Evolutionary conservation across 2,113 vertebrate genomes (phyloP).

Genomic region (Ailuropoda melanoleuca): DNA sequence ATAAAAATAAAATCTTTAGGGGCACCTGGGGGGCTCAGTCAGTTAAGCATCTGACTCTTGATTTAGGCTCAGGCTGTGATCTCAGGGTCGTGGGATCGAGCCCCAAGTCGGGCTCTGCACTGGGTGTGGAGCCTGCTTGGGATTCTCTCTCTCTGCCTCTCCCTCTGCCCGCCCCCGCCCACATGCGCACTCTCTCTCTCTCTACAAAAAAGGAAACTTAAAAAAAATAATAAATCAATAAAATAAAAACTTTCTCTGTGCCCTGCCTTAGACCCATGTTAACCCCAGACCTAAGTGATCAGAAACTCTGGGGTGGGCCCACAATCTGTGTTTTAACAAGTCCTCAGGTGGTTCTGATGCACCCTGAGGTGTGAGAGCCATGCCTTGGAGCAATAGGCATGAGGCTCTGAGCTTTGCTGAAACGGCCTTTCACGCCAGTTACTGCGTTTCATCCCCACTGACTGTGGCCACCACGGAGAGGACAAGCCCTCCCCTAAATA

Average conservation of each 20-base stretch:
- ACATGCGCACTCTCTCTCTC: not conserved
- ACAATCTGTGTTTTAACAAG: not conserved
- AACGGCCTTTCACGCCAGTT: not conserved
- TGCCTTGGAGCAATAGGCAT: rapidly evolving
- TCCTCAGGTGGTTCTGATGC: not conserved
- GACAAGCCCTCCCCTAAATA: not conserved
- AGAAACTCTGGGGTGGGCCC: not conserved
- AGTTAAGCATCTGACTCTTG: not conserved
- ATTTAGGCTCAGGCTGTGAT: not conserved
- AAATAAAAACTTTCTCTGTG: not conserved
- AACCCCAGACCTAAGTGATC: rapidly evolving
- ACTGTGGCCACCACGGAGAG: not conserved
- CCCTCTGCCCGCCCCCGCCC: not conserved
- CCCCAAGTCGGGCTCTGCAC: not conserved
- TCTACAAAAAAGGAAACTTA: not conserved
- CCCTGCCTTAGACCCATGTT: rapidly evolving
- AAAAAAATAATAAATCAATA: not conserved
- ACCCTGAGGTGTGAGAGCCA: rapidly evolving
- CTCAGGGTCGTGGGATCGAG: not conserved
- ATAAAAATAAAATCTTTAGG: too few species aligned
- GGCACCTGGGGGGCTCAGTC: not conserved
- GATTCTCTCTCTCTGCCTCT: not conserved
- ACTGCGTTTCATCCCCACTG: too few species aligned
- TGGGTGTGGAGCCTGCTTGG: not conserved
- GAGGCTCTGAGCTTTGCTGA: not conserved